These are phyloP conservation scores for Agrochola litura DNA, from an alignment of 2,888 invertebrate genomes.

Conservation along the genomic window DNA sequence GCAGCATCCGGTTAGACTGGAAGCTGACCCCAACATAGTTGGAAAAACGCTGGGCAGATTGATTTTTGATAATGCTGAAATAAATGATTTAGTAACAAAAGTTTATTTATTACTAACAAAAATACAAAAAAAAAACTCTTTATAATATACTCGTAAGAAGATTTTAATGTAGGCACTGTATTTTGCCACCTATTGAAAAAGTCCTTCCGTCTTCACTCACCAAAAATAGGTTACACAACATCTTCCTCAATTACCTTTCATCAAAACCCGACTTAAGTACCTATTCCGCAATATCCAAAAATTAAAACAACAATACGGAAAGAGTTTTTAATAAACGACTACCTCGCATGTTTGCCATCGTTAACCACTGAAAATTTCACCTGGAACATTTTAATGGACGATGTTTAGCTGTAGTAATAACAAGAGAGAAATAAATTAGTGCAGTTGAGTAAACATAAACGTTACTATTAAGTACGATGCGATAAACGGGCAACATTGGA, in stretches of 20 bases:
- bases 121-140: no score
- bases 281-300: conserved; percentile 3
- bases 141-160: no score
- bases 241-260: background rate
- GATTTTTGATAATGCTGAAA: no score
- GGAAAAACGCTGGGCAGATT: no score
- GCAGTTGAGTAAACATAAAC: conserved; percentile 20
- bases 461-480: conserved; percentile 18
- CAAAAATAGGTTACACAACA: background rate
- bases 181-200: background rate
- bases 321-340: conserved; percentile 48
- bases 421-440: conserved; percentile 31
- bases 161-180: no score
- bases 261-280: background rate
- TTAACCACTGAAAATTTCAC: conserved; percentile 39
- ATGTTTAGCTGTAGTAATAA: conserved; percentile 25
- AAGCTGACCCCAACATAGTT: no score
- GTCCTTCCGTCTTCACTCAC: background rate
- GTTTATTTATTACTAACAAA: no score
- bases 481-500: background rate
- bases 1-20: no score
- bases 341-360: conserved; percentile 41
- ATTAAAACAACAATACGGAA: conserved; percentile 1
- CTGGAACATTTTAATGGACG: conserved; percentile 41
- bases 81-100: no score